A percentile compares a stretch with the other conserved stretches of the same genome.
phyloP scores from a whole-genome alignment of 2,113 vertebrate genomes.

The Nibea albiflora region DNA sequence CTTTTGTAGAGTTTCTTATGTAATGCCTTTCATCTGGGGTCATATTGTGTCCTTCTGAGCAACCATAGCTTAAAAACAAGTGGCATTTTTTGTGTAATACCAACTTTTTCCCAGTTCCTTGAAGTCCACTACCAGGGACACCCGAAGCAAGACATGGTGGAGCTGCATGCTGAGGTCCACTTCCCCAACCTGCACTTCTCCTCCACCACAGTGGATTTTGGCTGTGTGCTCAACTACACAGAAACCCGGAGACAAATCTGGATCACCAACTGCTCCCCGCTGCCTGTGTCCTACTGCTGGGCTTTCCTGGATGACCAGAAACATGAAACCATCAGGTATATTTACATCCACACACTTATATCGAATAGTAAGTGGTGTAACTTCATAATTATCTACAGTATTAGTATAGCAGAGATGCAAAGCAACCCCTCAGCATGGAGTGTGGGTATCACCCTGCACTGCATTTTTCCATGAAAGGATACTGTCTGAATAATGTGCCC shows the following conservation, averaged over 20 bases:
- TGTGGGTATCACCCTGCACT: background rate
- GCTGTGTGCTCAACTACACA: slow-evolving; percentile 87
- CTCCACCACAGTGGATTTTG: slow-evolving; percentile 86
- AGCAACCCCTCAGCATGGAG: background rate
- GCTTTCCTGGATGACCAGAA: slow-evolving; percentile 74
- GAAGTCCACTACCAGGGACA: slow-evolving; percentile 84
- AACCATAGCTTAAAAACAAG: background rate
- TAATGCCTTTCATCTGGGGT: background rate
- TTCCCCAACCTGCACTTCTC: slow-evolving; percentile 89
- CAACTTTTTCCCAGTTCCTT: slow-evolving; percentile 67
- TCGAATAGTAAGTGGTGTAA: background rate
- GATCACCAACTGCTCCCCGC: slow-evolving; percentile 87
- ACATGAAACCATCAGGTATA: slow-evolving; percentile 81
- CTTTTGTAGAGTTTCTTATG: background rate
- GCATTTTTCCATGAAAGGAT: background rate
- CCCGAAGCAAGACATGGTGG: slow-evolving; percentile 82
- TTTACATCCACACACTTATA: background rate
- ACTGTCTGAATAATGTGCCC: too few relatives aligned
- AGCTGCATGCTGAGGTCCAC: slow-evolving; percentile 82
- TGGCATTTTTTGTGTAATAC: background rate
- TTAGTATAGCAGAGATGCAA: background rate
- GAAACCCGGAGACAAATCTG: slow-evolving; percentile 75
- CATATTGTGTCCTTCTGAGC: background rate
- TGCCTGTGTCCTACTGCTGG: slow-evolving; percentile 88
- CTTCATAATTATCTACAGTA: background rate